phyloP scores from a whole-genome alignment of 2,888 invertebrate genomes.

The Dusona sp. region DNA sequence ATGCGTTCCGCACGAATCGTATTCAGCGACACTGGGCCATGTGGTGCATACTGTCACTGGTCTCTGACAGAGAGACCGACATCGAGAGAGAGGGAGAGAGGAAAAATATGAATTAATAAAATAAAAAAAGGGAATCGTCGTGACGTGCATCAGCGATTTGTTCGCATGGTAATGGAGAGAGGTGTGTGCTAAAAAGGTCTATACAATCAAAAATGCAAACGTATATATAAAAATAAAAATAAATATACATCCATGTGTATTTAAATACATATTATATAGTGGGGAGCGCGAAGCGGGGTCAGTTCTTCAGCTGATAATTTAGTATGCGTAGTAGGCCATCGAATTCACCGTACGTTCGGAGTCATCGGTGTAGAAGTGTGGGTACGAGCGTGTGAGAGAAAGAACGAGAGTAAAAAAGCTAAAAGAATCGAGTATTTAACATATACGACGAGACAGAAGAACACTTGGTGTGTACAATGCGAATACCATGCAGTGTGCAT shows the following conservation, averaged over 20 bases:
- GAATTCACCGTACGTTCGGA: slow-evolving; percentile 64
- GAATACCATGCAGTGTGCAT: slow-evolving; percentile 5
- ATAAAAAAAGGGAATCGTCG: not conserved
- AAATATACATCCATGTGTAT: not conserved
- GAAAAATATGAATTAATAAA: not conserved
- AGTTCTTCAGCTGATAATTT: slow-evolving; percentile 76
- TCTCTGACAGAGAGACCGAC: not conserved
- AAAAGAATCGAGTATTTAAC: slow-evolving; percentile 54
- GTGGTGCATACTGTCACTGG: slow-evolving; percentile 7
- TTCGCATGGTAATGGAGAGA: slow-evolving; percentile 50
- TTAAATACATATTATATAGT: slow-evolving; percentile 6
- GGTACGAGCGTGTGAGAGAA: not conserved
- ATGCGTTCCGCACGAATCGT: slow-evolving; percentile 26
- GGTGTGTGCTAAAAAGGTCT: slow-evolving; percentile 3
- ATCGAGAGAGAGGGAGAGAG: slow-evolving; percentile 2
- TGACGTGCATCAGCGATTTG: slow-evolving; percentile 38
- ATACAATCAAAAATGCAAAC: not conserved
- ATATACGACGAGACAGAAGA: slow-evolving; percentile 29
- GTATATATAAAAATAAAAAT: not conserved
- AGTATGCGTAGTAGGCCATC: slow-evolving; percentile 74
- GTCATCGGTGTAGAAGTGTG: slow-evolving; percentile 23
- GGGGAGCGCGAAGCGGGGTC: slow-evolving; percentile 70
- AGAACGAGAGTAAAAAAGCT: slow-evolving; percentile 21
- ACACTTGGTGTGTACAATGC: slow-evolving; percentile 27
- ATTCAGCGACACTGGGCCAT: slow-evolving; percentile 2